These are phyloP conservation scores for Phenganax subtilis DNA, from an alignment of 92 coral and sea anemone species.

Conservation along the genomic window DNA sequence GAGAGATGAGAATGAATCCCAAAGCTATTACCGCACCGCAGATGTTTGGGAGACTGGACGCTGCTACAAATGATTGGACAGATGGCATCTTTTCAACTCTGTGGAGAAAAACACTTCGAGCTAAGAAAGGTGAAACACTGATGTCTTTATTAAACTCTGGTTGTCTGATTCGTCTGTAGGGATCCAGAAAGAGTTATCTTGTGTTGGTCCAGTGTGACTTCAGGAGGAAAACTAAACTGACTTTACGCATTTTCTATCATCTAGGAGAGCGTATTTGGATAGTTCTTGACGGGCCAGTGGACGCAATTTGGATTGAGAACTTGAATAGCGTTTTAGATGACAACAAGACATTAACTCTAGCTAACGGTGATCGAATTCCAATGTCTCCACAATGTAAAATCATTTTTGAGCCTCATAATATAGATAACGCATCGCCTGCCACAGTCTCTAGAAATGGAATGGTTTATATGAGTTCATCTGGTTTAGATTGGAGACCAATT, in stretches of 20 bases:
- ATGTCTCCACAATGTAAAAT: conserved; percentile 87
- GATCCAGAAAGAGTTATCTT: no score
- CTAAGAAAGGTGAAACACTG: conserved; percentile 63
- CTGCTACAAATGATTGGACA: conserved; percentile 84
- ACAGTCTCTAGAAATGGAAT: conserved; percentile 87
- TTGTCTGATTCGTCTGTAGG: no score
- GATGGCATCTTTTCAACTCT: conserved; percentile 81
- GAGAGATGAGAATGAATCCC: conserved; percentile 91
- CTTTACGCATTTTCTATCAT: neutral
- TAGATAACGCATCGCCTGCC: conserved; percentile 81
- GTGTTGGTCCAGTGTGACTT: no score
- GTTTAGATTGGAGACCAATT: conserved; percentile 78
- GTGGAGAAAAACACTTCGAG: conserved; percentile 85
- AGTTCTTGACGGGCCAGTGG: conserved; percentile 80
- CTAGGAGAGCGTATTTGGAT: conserved; percentile 75
- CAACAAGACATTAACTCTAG: conserved; percentile 78
- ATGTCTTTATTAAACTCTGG: no score
- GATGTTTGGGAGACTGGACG: conserved; percentile 84
- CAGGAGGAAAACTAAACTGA: no score
- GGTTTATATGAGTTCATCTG: conserved; percentile 93
- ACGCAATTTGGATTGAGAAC: conserved; percentile 80
- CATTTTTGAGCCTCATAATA: conserved; percentile 82
- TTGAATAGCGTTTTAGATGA: conserved; percentile 80
- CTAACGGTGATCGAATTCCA: conserved; percentile 79
- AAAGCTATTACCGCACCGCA: conserved; percentile 89